phyloP scores from a whole-genome alignment of 2,888 invertebrate species.

The Andrena haemorrhoa region DNA sequence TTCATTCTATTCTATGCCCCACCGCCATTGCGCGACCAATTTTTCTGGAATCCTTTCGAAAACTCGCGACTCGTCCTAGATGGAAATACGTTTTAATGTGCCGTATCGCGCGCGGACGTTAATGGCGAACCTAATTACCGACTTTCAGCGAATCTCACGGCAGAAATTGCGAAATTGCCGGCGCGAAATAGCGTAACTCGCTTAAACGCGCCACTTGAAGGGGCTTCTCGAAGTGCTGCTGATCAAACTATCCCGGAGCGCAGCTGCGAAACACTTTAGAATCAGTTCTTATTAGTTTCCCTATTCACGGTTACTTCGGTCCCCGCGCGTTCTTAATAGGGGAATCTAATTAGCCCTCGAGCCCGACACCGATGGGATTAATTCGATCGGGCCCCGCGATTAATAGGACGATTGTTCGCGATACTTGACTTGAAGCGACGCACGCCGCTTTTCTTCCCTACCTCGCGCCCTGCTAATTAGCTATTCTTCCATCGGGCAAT shows the following conservation, averaged over 20 bases:
- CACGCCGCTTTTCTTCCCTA: slow-evolving; percentile 43
- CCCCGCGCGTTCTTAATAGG: slow-evolving; percentile 48
- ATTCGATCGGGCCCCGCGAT: slow-evolving; percentile 60
- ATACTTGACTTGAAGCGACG: slow-evolving; percentile 45
- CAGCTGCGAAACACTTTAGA: slow-evolving; percentile 51
- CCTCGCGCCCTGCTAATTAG: slow-evolving; percentile 70
- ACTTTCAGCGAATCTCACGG: slow-evolving; percentile 37
- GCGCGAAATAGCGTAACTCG: slow-evolving; percentile 44
- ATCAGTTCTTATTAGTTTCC: slow-evolving; percentile 67
- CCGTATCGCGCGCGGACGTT: slow-evolving; percentile 25
- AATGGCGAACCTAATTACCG: slow-evolving; percentile 31
- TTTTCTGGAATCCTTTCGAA: not conserved
- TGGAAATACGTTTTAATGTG: slow-evolving; percentile 32
- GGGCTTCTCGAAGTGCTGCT: slow-evolving; percentile 29
- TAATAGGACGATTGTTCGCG: slow-evolving; percentile 66
- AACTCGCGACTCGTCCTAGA: not conserved
- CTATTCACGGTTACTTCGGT: slow-evolving; percentile 42
- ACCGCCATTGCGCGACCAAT: not conserved
- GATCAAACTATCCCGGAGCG: slow-evolving; percentile 51
- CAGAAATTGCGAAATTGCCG: slow-evolving; percentile 39
- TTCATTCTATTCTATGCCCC: too few relatives aligned
- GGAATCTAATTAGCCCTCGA: slow-evolving; percentile 58
- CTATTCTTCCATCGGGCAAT: slow-evolving; percentile 79
- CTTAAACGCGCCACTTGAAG: slow-evolving; percentile 47
- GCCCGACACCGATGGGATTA: slow-evolving; percentile 56